Base-by-base conservation (phyloP, 1,140 invertebrate genomes). In the Steinernema feltiae region DNA sequence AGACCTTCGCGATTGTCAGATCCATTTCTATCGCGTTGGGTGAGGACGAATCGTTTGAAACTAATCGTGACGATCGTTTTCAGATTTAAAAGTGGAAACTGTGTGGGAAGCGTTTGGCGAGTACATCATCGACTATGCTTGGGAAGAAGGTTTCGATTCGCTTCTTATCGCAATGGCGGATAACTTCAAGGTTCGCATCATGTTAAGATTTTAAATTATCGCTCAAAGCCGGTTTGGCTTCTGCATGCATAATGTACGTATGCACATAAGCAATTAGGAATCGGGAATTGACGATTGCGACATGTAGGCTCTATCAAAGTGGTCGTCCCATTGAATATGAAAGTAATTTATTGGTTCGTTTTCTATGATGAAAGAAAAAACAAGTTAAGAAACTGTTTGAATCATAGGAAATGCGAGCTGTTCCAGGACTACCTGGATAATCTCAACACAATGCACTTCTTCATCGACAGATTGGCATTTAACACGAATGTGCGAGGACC, bases 401-500 rank as follows among this genome's bases (percentile, higher is more conserved):
- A 17, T 7, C 69, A 21, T 30, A 69, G 7, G 7, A 3, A 3
- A 7, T 24, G 21, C 17, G 30, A 7, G 30, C n/a, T 76, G 3
- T 75, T 79, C 21, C 74, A 80, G 48, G 78, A 80, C 32, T 80
- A 77, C 70, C 29, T 80, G 0, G 72, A 80, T 53, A 78, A 80
- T 53, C 70, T 80, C 15, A 79, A 80, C 71, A 69, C 81, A 1
- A 80, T 81, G 74, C 75, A 78, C 74, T 80, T 80, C 69, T 78
- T 78, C 72, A 80, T 80, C 69, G 78, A 79, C 46, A 76, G 78
- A 48, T 74, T 79, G 27, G 78, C 78, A 0, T 79, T 79, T 69
- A 78, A 78, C 46, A 74, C 76, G 21, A 75, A 79, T n/a, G 77
- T 79, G 72, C 63, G 72, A 17, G 78, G 78, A 0, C 78, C 78